Evolutionary conservation across 2,797 vertebrate species (phyloP), one percentile per base, ranked within the genome.

Genomic region (Dallia pectoralis): DNA sequence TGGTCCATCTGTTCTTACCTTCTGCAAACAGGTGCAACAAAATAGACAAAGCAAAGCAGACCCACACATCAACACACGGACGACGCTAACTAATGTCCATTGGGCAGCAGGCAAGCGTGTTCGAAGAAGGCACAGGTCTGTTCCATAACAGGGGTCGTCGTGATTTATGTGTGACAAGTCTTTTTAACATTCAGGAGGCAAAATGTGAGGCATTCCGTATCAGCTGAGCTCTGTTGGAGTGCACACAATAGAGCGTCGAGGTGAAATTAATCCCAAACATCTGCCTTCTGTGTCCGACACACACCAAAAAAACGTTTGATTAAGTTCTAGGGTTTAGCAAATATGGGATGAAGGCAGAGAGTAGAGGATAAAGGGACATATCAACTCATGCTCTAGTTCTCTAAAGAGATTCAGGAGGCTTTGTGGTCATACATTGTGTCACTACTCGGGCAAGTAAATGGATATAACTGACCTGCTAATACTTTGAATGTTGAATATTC

Each of bases 221-320:
- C 91, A 92, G 90, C 88, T 89, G 90, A 89, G 90, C 89, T 88
- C 85, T 84, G 87, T 89, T 79, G 90, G 90, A 92, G 89, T 88
- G 88, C 88, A 86, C 88, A 91, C 89, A 91, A 92, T 89, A 82
- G 92, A 92, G 92, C 92, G 88, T 87, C 81, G 91, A 92, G 91
- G 91, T 92, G 92, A 92, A 90, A 89, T 91, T 93, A 94, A 93
- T 93, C 89, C 92, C 84, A 84, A 93, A 94, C 93, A 93, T 93
- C 92, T 93, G 93, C 92, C 91, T 91, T 80, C 78, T 86, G 84
- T 87, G 91, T 88, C 89, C 85, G 87, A 88, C 90, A 90, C 82
- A 81, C 85, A 86, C 82, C n/a, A 40, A 40, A 40, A 78, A 82
- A 78, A 91, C 89, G 90, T 93, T 93, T 91, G 92, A 89, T 93